phyloP scores from a whole-genome alignment of 1,140 invertebrate genomes.

The Drosophila murphyi region DNA sequence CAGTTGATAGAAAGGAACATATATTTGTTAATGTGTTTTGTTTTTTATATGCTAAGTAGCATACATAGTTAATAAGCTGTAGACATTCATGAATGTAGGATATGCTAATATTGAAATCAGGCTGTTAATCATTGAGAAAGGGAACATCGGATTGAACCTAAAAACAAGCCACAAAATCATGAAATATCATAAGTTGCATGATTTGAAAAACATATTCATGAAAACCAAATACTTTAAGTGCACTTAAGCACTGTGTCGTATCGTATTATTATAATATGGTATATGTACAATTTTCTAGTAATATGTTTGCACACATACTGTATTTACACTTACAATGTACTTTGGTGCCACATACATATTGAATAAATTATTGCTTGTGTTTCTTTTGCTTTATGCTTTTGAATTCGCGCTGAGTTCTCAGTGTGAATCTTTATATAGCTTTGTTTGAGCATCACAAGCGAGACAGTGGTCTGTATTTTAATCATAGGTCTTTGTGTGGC shows the following conservation, averaged over 20 bases:
- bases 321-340: conserved; percentile 17
- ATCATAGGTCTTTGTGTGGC: conserved; percentile 45
- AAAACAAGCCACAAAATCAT: too few species aligned
- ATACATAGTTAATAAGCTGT: too few species aligned
- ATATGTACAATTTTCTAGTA: background rate
- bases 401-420: background rate
- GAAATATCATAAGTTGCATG: too few species aligned
- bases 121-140: too few species aligned
- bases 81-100: too few species aligned
- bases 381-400: conserved; percentile 4
- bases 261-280: background rate
- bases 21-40: too few species aligned
- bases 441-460: conserved; percentile 18
- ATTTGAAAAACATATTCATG: too few species aligned
- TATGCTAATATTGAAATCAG: too few species aligned
- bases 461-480: conserved; percentile 50
- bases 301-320: background rate
- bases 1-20: background rate
- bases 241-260: too few species aligned
- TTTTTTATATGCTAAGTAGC: too few species aligned
- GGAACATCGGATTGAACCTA: too few species aligned
- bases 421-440: conserved; percentile 19
- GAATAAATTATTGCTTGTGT: conserved; percentile 38
- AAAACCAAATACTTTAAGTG: too few species aligned
- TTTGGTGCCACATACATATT: conserved; percentile 14